Evolutionary conservation across 2,113 vertebrate genomes (phyloP).

Genomic region (Solea solea): DNA sequence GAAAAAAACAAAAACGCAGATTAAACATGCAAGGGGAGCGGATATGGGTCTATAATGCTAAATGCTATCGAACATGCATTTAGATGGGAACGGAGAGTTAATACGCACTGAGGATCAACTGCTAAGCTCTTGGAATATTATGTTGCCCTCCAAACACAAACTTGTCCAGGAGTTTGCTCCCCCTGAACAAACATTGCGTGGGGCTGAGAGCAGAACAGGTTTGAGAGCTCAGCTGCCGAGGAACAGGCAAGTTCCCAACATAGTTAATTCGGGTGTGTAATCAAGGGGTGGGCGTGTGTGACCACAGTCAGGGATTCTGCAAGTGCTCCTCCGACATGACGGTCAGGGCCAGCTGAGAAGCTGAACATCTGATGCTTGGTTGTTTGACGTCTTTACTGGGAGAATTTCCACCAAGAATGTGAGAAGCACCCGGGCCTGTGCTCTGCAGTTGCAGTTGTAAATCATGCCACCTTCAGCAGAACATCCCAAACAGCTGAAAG

Average conservation of each 20-base stretch:
- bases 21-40: neutral
- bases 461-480: constrained; percentile 28
- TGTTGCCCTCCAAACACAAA: constrained; percentile 27
- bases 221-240: constrained; percentile 64
- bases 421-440: constrained; percentile 8
- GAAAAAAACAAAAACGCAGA: neutral
- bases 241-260: constrained; percentile 61
- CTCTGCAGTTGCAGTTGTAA: constrained; percentile 46
- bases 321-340: constrained; percentile 48
- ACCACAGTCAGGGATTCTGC: constrained; percentile 38
- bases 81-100: neutral
- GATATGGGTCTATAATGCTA: neutral
- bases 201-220: constrained; percentile 30
- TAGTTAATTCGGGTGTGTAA: constrained; percentile 73
- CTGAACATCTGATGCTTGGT: constrained; percentile 34
- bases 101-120: constrained; percentile 21
- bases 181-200: constrained; percentile 51
- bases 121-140: constrained; percentile 22
- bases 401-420: constrained; percentile 43
- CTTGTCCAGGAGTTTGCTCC: neutral
- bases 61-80: neutral
- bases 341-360: constrained; percentile 66
- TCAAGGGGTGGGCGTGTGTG: constrained; percentile 35
- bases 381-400: constrained; percentile 27
- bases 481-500: constrained; percentile 15